Percentiles rank a stretch among this genome's conserved stretches.
These are phyloP conservation scores for Adineta ricciae DNA, from an alignment of 2,888 invertebrate species.

Conservation along the genomic window DNA sequence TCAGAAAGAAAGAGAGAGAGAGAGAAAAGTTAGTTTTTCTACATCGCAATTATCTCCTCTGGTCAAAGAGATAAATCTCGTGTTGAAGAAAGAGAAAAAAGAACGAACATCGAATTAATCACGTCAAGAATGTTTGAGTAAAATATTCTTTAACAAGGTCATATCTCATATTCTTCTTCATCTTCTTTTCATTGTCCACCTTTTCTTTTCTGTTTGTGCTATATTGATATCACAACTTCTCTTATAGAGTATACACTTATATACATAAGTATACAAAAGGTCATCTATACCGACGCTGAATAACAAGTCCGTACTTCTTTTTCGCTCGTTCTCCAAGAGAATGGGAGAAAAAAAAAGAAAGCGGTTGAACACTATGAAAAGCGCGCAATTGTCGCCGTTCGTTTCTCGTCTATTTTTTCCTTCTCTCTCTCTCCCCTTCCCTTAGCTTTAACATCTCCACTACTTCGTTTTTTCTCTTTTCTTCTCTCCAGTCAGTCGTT, in stretches of 20 bases:
- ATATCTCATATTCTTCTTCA: neutral
- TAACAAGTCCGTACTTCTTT: neutral
- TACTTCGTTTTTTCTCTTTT: neutral
- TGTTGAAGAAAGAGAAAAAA: neutral
- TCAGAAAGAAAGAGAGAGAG: neutral
- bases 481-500: neutral
- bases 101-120: neutral
- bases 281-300: neutral
- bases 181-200: neutral
- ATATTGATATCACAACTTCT: neutral
- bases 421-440: neutral
- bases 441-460: neutral
- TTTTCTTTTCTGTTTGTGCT: neutral
- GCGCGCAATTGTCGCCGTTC: neutral
- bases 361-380: neutral
- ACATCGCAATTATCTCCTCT: neutral
- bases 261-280: neutral
- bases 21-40: neutral
- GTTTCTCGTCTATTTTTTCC: neutral
- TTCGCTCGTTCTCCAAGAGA: neutral
- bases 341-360: neutral
- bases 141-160: neutral
- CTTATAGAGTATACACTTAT: neutral
- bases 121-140: neutral
- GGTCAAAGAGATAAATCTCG: neutral